Conservation (phyloP, 2,888 invertebrate genomes). For the Allolobophora icterica region DNA sequence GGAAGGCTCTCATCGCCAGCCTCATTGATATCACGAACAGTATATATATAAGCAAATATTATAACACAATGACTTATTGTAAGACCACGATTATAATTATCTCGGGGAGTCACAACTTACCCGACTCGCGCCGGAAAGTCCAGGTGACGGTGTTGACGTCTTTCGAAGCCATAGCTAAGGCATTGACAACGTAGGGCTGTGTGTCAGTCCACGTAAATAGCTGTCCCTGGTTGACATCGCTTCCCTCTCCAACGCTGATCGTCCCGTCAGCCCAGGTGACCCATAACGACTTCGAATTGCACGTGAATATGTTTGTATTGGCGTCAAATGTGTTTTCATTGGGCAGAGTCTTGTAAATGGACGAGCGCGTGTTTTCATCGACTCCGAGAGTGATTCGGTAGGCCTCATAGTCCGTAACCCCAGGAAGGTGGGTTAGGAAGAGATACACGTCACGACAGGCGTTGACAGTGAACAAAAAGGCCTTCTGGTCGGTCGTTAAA, state of each 20-base stretch:
- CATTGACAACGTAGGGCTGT: slow-evolving; percentile 31
- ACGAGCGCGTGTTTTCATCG: slow-evolving; percentile 6
- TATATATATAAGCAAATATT: neutral
- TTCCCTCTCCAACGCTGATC: slow-evolving; percentile 12
- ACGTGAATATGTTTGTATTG: neutral
- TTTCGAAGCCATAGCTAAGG: slow-evolving; percentile 28
- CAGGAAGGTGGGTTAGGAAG: slow-evolving; percentile 24
- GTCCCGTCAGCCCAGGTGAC: slow-evolving; percentile 27
- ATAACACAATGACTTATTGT: neutral
- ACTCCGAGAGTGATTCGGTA: slow-evolving; percentile 31
- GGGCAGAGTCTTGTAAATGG: neutral
- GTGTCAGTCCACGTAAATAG: slow-evolving; percentile 27
- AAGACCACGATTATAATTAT: neutral
- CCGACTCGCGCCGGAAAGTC: slow-evolving; percentile 28
- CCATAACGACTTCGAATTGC: slow-evolving; percentile 12
- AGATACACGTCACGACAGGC: slow-evolving; percentile 37
- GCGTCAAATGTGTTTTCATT: neutral
- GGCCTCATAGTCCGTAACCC: neutral
- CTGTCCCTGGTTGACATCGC: neutral
- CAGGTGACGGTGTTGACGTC: slow-evolving; percentile 27
- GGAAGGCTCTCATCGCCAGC: neutral
- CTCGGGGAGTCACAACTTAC: neutral
- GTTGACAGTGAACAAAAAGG: slow-evolving; percentile 31
- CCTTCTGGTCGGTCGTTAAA: slow-evolving; percentile 31
- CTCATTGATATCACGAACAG: neutral